A percentile compares a stretch with the other conserved stretches of the same genome.
Evolutionary conservation across 2,113 vertebrate genomes (phyloP).

Genomic region (Ia io): DNA sequence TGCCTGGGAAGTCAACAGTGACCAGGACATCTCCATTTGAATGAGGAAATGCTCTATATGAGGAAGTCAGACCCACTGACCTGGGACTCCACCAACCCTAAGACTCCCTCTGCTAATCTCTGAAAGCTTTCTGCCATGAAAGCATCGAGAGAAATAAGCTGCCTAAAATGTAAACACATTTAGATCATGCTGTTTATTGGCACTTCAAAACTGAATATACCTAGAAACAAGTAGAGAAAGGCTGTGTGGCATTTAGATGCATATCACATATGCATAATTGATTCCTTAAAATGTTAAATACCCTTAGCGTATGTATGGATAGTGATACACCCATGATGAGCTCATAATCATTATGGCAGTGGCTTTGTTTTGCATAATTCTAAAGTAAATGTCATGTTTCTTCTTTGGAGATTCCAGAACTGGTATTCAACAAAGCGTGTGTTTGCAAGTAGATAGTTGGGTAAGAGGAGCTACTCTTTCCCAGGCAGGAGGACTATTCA

Average conservation of each 20-base stretch:
- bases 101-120: neutral
- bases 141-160: neutral
- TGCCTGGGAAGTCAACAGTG: neutral
- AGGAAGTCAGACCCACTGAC: neutral
- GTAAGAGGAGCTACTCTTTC: neutral
- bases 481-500: slow-evolving; percentile 16
- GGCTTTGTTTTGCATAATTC: slow-evolving; percentile 63
- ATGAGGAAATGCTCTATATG: neutral
- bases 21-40: neutral
- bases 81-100: neutral
- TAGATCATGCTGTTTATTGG: neutral
- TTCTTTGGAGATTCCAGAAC: slow-evolving; percentile 55
- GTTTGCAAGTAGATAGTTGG: slow-evolving; percentile 39
- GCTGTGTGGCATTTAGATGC: slow-evolving; percentile 40
- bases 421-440: slow-evolving; percentile 34
- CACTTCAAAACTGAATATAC: slow-evolving; percentile 13
- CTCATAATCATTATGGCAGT: neutral
- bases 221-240: slow-evolving; percentile 28
- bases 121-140: neutral
- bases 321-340: neutral
- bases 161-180: neutral
- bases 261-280: slow-evolving; percentile 43
- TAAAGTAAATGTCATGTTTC: slow-evolving; percentile 66
- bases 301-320: neutral
- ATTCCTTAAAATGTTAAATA: slow-evolving; percentile 63